Base-by-base conservation (phyloP, 2,797 vertebrate species). In the Heterohyrax brucei region DNA sequence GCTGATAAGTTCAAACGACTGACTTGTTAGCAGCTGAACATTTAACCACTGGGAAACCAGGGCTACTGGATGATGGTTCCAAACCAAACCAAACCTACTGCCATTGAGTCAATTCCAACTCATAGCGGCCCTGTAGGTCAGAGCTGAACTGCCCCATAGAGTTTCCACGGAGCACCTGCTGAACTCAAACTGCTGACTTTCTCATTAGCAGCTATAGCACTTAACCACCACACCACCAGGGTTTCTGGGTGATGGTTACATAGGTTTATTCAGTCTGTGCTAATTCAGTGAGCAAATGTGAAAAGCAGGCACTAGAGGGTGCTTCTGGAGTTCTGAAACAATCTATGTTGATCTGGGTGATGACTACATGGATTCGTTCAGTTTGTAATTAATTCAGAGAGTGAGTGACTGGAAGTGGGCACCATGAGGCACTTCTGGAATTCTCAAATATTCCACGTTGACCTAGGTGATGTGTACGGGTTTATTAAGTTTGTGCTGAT, bases 381-480 rank as follows among this genome's bases (percentile, higher is more conserved):
- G 53, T 76, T 91, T 87, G 21, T 64, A 9, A 72, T 80, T 94
- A n/a, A 68, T 68, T n/a, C 33, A 73, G 33, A 39, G 13, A 30
- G 44, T 44, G 48, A 75, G 46, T 85, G 75, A 50, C 80, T 79
- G 21, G 21, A 91, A 86, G 4, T 73, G 64, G 53, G 5, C 75
- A 46, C 73, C 78, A 86, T 46, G 48, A 16, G 21, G 33, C 53
- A 16, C 50, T 46, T 48, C 30, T 76, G 73, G 26, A 92, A 16
- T 86, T 90, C 64, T 61, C n/a, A 24, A 85, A 89, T 85, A 22
- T 85, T 95, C 28, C 78, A 18, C n/a, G 46, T 72, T 79, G 46
- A 82, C 19, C 28, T 56, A 16, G 53, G 12, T 56, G 53, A 22
- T 68, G 66, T 28, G n/a, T 14, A 68, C 6, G 66, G 12, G 66